Conservation (phyloP, 2,113 vertebrate species). For the Chionis minor region DNA sequence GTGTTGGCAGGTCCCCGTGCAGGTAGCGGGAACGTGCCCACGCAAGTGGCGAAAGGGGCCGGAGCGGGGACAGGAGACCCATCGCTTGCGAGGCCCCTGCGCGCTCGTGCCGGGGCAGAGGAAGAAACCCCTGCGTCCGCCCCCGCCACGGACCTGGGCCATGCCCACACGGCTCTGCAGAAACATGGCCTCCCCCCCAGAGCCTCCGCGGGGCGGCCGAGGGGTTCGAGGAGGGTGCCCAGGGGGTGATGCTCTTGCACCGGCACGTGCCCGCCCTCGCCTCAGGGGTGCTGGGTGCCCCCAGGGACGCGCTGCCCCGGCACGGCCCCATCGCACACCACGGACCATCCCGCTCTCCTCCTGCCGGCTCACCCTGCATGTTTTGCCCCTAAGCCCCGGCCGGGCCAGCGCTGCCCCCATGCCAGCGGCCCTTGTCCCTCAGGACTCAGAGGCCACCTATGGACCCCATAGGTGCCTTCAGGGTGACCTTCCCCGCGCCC, state of each 20-base stretch:
- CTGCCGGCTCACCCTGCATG: rapidly evolving
- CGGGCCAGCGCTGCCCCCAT: rapidly evolving
- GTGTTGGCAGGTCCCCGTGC: rapidly evolving
- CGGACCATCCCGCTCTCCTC: rapidly evolving
- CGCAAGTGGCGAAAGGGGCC: rapidly evolving
- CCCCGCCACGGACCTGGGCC: rapidly evolving
- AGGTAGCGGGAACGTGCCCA: neutral
- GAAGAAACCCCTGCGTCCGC: rapidly evolving
- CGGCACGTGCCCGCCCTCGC: rapidly evolving
- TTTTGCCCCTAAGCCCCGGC: neutral
- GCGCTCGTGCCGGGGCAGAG: neutral
- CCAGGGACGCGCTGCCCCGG: too few relatives aligned
- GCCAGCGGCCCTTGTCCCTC: neutral
- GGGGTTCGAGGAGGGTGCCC: neutral
- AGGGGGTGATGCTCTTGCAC: neutral
- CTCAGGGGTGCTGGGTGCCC: neutral
- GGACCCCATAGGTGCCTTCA: rapidly evolving
- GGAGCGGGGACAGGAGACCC: rapidly evolving
- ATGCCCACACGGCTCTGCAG: neutral
- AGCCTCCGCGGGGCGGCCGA: rapidly evolving
- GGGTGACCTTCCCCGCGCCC: neutral
- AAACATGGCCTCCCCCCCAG: rapidly evolving
- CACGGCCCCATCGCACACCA: rapidly evolving
- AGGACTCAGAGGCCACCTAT: neutral
- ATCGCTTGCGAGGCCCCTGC: rapidly evolving